Percentiles rank a stretch among this genome's conserved stretches.
phyloP scores from a whole-genome alignment of 2,113 vertebrate genomes.

The Oreocharis arfaki region DNA sequence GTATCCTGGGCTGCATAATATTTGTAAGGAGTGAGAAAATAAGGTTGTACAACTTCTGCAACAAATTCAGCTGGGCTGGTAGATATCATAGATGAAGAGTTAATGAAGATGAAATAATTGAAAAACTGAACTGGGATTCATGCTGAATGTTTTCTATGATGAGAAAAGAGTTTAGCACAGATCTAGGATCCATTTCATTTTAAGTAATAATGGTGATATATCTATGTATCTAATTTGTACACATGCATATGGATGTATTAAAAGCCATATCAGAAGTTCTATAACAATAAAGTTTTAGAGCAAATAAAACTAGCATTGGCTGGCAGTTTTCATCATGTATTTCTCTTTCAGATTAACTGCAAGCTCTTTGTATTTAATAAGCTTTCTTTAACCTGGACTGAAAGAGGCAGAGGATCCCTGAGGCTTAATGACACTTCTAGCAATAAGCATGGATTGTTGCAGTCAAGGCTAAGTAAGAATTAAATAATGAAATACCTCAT shows the following conservation, averaged over 20 bases:
- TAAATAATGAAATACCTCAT: background rate
- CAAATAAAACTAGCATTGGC: background rate
- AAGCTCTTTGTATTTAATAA: constrained; percentile 82
- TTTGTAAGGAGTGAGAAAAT: background rate
- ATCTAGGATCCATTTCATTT: background rate
- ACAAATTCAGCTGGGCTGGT: background rate
- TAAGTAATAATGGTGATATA: background rate
- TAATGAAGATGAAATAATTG: background rate
- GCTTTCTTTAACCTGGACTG: constrained; percentile 74
- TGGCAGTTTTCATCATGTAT: background rate
- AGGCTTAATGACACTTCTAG: constrained; percentile 78
- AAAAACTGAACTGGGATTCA: background rate
- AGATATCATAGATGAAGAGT: background rate
- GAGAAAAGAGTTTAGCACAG: background rate
- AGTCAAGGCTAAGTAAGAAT: constrained; percentile 78
- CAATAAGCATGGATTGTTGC: constrained; percentile 65
- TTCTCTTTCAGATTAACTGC: constrained; percentile 78
- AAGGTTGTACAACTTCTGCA: background rate
- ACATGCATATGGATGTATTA: background rate
- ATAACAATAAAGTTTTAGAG: background rate
- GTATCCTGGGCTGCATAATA: background rate
- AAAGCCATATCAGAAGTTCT: background rate
- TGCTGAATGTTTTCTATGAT: background rate
- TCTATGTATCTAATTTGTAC: background rate
- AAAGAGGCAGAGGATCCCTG: constrained; percentile 79